phyloP scores from a whole-genome alignment of 2,888 invertebrate genomes.

The Lacanobia wlatinum region DNA sequence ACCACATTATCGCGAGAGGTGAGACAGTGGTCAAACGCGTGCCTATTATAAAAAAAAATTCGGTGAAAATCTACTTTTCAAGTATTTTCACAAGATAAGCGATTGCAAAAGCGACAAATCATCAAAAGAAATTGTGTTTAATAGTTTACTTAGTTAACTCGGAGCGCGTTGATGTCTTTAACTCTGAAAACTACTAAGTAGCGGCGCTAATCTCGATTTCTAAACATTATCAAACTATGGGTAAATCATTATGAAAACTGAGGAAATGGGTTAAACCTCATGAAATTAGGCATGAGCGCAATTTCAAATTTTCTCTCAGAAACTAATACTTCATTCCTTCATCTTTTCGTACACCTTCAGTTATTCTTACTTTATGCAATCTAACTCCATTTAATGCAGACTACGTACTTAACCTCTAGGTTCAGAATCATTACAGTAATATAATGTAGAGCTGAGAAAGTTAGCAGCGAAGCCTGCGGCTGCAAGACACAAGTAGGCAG shows the following conservation, averaged over 20 bases:
- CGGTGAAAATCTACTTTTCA: too few relatives aligned
- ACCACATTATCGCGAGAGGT: too few relatives aligned
- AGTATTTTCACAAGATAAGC: too few relatives aligned
- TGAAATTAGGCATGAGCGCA: too few relatives aligned
- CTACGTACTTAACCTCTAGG: conserved; percentile 30
- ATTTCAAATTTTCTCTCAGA: too few relatives aligned
- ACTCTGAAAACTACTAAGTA: not conserved
- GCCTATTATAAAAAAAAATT: too few relatives aligned
- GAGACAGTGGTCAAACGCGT: too few relatives aligned
- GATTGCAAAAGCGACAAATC: too few relatives aligned
- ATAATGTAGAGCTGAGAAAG: conserved; percentile 46
- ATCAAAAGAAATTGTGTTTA: not conserved
- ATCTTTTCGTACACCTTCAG: not conserved
- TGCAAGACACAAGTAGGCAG: not conserved
- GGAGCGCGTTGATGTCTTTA: conserved; percentile 60
- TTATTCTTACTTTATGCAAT: too few relatives aligned
- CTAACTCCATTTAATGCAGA: not conserved
- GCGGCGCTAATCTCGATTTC: not conserved
- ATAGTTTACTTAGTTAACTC: not conserved
- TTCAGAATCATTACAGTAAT: conserved; percentile 31
- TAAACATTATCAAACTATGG: not conserved
- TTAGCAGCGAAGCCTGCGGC: conserved; percentile 32
- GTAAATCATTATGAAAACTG: too few relatives aligned
- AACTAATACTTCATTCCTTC: too few relatives aligned
- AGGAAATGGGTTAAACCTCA: too few relatives aligned